Evolutionary conservation across 2,888 invertebrate species (phyloP).

Genomic region (Heteropelma amictum): DNA sequence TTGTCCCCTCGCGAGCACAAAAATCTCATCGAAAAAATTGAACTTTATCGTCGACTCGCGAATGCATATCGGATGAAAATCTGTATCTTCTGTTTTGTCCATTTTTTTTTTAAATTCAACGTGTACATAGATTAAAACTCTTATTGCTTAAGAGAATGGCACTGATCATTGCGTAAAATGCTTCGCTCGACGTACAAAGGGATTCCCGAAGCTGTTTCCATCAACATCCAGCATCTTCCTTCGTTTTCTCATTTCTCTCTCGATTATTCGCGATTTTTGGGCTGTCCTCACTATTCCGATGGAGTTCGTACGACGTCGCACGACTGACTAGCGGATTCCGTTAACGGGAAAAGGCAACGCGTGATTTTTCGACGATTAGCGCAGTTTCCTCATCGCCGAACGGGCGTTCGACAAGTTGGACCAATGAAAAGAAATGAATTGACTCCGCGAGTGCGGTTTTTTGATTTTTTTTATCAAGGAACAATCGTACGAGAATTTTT

Average conservation of each 20-base stretch:
- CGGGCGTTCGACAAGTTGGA: no score
- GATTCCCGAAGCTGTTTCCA: background rate
- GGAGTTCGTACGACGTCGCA: constrained; percentile 42
- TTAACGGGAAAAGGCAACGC: constrained; percentile 71
- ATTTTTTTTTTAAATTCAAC: constrained; percentile 28
- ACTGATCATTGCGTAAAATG: constrained; percentile 70
- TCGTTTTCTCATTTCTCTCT: constrained; percentile 29
- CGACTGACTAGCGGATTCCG: constrained; percentile 54
- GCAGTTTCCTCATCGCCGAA: no score
- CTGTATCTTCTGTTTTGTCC: background rate
- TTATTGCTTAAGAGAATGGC: constrained; percentile 73
- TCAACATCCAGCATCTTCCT: no score
- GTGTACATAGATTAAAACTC: constrained; percentile 38
- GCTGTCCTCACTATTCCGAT: no score
- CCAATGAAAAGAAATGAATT: no score
- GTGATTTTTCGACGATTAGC: no score
- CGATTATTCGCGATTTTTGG: no score
- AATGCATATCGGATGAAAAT: background rate
- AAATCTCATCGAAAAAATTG: background rate
- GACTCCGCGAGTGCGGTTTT: constrained; percentile 34
- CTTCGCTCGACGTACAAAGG: constrained; percentile 58
- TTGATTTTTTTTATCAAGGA: constrained; percentile 45
- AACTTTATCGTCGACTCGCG: no score
- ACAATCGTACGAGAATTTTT: no score
- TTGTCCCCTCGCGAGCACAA: background rate